Conservation (phyloP, 2,113 vertebrate species). For the Callipepla californica region DNA sequence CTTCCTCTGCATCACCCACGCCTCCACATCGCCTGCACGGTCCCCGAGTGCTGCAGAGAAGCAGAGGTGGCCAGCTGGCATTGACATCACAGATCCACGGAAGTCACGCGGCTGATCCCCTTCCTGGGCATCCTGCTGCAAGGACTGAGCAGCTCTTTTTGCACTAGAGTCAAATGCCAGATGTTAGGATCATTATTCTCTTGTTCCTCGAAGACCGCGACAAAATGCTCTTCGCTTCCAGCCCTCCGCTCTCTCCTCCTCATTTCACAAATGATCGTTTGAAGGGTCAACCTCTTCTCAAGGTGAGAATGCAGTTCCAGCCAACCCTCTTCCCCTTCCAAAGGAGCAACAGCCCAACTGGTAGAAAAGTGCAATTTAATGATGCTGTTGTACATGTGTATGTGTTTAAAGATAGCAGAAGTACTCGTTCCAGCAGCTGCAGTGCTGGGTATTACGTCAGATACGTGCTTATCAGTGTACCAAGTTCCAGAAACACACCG, state of each 20-base stretch:
- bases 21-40: neutral
- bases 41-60: neutral
- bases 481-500: neutral
- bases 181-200: constrained; percentile 22
- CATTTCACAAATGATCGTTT: neutral
- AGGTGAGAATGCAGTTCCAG: neutral
- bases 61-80: neutral
- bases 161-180: neutral
- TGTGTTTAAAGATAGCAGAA: neutral
- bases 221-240: neutral
- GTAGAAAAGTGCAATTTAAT: neutral
- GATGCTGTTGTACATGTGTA: neutral
- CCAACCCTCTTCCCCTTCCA: neutral
- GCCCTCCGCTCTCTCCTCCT: neutral
- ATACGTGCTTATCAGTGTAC: neutral
- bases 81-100: neutral
- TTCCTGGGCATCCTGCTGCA: neutral
- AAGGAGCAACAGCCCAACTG: neutral
- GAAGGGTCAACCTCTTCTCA: constrained; percentile 9
- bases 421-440: neutral
- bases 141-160: neutral
- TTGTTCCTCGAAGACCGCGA: neutral
- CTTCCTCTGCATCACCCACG: neutral
- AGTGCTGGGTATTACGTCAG: neutral
- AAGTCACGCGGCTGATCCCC: neutral